Evolutionary conservation across 2,888 invertebrate genomes (phyloP).

Genomic region (Frankliniella fusca): DNA sequence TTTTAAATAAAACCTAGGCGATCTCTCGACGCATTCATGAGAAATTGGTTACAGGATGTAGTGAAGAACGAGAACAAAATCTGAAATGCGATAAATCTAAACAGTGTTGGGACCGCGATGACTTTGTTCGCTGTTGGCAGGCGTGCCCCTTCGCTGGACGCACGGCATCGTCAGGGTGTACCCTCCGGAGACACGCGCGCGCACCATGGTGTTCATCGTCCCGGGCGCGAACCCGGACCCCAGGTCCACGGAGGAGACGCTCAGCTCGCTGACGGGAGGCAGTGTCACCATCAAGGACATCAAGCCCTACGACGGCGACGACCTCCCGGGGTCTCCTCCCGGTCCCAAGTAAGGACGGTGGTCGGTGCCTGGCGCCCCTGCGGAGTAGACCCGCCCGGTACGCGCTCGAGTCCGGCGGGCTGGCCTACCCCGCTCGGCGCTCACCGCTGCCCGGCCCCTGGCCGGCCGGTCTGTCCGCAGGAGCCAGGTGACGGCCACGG

Average conservation of each 20-base stretch:
- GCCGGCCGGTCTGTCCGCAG: constrained; percentile 45
- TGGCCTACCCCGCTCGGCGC: background rate
- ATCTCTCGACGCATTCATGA: no score
- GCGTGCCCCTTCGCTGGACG: constrained; percentile 70
- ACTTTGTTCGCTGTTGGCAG: constrained; percentile 40
- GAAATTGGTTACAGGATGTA: no score
- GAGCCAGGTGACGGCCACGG: constrained; percentile 68
- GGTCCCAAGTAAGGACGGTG: constrained; percentile 2
- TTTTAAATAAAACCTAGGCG: no score
- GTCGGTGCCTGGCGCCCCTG: background rate
- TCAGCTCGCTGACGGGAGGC: constrained; percentile 74
- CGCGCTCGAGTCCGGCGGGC: background rate
- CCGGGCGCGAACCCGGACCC: constrained; percentile 72
- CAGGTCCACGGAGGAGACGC: constrained; percentile 66
- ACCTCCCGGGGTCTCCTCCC: background rate
- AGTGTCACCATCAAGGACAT: constrained; percentile 71
- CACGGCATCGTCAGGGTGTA: constrained; percentile 71
- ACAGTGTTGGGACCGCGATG: no score
- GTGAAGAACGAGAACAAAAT: no score
- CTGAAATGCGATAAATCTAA: no score
- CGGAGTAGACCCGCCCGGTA: background rate
- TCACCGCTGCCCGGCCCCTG: no score
- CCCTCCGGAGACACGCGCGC: constrained; percentile 69
- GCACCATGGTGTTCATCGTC: constrained; percentile 76
- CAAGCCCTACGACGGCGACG: constrained; percentile 54